Evolutionary conservation across 2,888 invertebrate species (phyloP).

Genomic region (Eupithecia inturbata): DNA sequence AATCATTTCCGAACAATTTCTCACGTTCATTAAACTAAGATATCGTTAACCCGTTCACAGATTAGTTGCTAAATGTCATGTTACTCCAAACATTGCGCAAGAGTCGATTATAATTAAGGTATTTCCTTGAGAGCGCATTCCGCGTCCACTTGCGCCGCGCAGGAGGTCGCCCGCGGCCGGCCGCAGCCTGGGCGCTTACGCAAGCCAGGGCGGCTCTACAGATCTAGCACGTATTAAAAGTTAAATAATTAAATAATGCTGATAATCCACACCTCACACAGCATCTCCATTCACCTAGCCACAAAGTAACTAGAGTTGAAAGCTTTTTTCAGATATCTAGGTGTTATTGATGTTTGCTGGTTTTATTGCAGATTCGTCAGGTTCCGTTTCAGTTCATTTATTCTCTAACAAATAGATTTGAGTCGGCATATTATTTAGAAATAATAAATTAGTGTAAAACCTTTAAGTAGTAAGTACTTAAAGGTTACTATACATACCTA

Average conservation of each 20-base stretch:
- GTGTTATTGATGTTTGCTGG: too few species aligned
- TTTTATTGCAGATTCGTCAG: too few species aligned
- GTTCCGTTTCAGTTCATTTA: not conserved
- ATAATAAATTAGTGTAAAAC: too few species aligned
- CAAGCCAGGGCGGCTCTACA: slow-evolving; percentile 16
- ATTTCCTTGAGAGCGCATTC: slow-evolving; percentile 16
- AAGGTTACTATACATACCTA: too few species aligned
- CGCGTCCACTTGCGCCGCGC: slow-evolving; percentile 1
- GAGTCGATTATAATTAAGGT: slow-evolving; percentile 9
- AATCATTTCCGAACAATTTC: not conserved
- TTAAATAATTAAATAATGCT: not conserved
- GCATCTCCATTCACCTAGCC: not conserved
- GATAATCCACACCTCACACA: not conserved
- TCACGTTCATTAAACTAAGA: not conserved
- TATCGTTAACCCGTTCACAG: not conserved
- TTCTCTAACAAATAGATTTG: not conserved
- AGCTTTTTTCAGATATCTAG: not conserved
- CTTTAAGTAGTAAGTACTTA: too few species aligned
- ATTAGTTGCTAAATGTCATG: slow-evolving; percentile 1
- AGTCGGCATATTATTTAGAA: not conserved
- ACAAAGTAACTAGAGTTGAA: not conserved
- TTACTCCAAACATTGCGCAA: not conserved
- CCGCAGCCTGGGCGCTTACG: slow-evolving; percentile 15
- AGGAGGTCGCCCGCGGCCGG: slow-evolving; percentile 21
- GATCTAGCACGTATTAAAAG: not conserved